A percentile compares a stretch with the other conserved stretches of the same genome.
Conservation (phyloP, 2,113 vertebrate species). For the Phylloscopus trochiloides region DNA sequence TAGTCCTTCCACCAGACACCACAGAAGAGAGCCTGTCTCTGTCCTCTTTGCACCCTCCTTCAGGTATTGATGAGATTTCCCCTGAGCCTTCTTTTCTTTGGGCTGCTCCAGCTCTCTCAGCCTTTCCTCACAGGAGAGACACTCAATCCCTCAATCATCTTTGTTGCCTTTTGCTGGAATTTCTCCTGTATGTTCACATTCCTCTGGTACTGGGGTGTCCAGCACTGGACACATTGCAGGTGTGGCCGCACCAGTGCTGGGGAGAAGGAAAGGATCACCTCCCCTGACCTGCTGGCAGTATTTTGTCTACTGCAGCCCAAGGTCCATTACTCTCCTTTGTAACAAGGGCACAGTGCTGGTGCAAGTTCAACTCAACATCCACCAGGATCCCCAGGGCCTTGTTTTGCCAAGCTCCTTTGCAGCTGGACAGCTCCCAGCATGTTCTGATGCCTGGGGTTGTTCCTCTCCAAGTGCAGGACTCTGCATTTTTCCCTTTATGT, state of each 20-base stretch:
- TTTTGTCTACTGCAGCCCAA: neutral
- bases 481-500: neutral
- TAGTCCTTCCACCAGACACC: neutral
- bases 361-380: neutral
- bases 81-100: neutral
- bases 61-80: too few species aligned
- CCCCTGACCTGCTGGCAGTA: neutral
- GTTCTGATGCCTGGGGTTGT: fast-evolving
- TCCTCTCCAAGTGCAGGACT: neutral
- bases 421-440: neutral
- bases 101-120: neutral
- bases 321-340: neutral
- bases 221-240: neutral
- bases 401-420: neutral
- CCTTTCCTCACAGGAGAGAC: neutral
- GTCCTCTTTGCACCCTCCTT: neutral
- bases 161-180: neutral
- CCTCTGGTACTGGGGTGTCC: fast-evolving
- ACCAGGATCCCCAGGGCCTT: neutral
- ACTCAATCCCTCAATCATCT: fast-evolving
- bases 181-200: neutral
- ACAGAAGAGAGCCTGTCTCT: neutral
- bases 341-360: neutral
- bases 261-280: neutral
- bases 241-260: neutral